Evolutionary conservation across 1,140 invertebrate species (phyloP).

Genomic region (Fopius arisanus): DNA sequence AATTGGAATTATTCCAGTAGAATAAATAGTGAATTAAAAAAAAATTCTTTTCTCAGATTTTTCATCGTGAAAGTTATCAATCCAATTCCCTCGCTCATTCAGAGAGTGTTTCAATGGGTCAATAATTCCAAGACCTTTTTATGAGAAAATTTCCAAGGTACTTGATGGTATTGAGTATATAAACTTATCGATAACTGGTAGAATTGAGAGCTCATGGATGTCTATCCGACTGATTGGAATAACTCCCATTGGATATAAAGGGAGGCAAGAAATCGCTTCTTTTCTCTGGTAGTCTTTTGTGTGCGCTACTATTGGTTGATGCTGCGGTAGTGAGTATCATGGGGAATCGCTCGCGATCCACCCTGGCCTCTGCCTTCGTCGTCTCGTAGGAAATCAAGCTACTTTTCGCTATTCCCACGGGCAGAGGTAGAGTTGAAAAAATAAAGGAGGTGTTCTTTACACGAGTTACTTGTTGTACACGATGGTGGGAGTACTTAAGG

Average conservation of each 20-base stretch:
- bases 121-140: not conserved
- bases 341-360: not conserved
- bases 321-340: conserved; percentile 11
- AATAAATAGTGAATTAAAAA: no score
- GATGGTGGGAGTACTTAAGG: not conserved
- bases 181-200: conserved; percentile 20
- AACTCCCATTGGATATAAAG: conserved; percentile 26
- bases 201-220: conserved; percentile 27
- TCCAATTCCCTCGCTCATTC: no score
- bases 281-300: conserved; percentile 4
- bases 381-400: conserved; percentile 40
- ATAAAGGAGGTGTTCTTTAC: not conserved
- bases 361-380: not conserved
- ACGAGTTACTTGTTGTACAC: conserved; percentile 1
- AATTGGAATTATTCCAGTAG: no score
- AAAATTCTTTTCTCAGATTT: no score
- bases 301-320: not conserved
- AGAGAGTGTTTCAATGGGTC: not conserved
- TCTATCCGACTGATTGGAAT: conserved; percentile 39
- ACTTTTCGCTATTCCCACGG: conserved; percentile 32
- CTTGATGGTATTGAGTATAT: conserved; percentile 13
- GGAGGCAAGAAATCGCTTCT: conserved; percentile 24
- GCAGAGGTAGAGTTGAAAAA: conserved; percentile 4
- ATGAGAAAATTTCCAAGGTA: not conserved
- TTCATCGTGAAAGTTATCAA: no score